Evolutionary conservation across 37 sponge, comb jelly and placozoan genomes (phyloP), one percentile per base, ranked within the genome.

Genomic region (Tethya wilhelma): DNA sequence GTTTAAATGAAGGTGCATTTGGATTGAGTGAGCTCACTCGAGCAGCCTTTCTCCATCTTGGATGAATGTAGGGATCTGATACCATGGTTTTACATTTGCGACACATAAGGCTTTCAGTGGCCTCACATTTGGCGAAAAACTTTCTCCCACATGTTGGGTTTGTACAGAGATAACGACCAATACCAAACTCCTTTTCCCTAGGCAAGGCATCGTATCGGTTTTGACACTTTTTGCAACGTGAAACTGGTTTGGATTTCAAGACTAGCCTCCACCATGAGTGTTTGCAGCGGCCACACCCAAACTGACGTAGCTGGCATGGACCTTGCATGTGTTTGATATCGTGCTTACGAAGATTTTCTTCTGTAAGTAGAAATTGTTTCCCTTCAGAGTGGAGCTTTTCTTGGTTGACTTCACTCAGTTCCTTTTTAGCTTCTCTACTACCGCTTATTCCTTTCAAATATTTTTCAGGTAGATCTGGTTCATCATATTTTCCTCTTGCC

Each of bases 181-280:
- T 69, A 12, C 69, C 69, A 69, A 69, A 69, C 42, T 69, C 44
- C 43, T 69, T 69, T 23, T 69, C 69, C 43, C 14, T 38, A 7
- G 69, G 69, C 2, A 69, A 2, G 12, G 69, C 42, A 69, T 69
- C 69, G 42, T 69, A 69, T 40, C 69, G 39, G 9, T 32, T 36
- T 69, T 43, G 43, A 69, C 69, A 69, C 69, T 41, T 64, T 59
- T 59, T 59, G 42, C 69, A 69, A 22, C 69, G 17, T 38, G 69
- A 69, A 12, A 69, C 69, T 25, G 69, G 42, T 26, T 69, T 69
- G 69, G 44, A 26, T 41, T 38, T 69, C 2, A 69, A 34, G 36
- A 69, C 69, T 34, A n/a, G 39, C 4, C 69, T 41, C 69, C 69
- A 69, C 69, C 69, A 69, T 4, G 41, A 8, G 19, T 36, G 9